Evolutionary conservation across 2,797 vertebrate species (phyloP), one percentile per base, ranked within the genome.

Genomic region (Furcifer pardalis): DNA sequence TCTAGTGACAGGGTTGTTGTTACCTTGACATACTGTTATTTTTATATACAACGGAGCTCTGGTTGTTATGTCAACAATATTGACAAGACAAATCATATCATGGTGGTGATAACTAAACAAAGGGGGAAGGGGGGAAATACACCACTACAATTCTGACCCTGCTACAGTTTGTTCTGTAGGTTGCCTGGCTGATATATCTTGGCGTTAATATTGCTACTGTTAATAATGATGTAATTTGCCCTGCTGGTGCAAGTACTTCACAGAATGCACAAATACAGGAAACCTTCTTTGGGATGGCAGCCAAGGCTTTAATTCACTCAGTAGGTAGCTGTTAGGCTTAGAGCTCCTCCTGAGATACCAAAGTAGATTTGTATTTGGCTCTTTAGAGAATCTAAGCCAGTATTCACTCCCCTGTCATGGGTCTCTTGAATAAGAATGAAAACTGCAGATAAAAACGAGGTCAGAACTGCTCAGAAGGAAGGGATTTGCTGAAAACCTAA

Each of bases 401-500:
- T 23, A 77, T n/a, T 84, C 73, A 52, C 27, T 86, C 68, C 42
- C 60, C 30, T 73, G 27, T 52, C 59, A 71, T 23, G 81, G 25
- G 4, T 75, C 40, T 56, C 63, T 23, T 59, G 49, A 32, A 81
- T 73, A 74, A 8, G 59, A 71, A 81, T 21, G 62, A 44, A 79
- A 66, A 56, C 21, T 30, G 32, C 32, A 59, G 35, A 77, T 71
- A 71, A 82, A 84, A 73, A 79, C 60, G 35, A 73, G 79, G 46
- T 77, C 72, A 77, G 71, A 86, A 71, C 63, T 76, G 40, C 30
- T 84, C n/a, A 77, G 27, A 82, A 82, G n/a, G 72, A 56, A 69
- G 19, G 40, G 49, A 83, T 81, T 78, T 65, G 30, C 40, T 79
- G 19, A 77, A 86, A 84, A 77, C 40, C 19, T 42, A 79, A 81